phyloP scores from a whole-genome alignment of 2,113 vertebrate species.

The Actinemys pallida region DNA sequence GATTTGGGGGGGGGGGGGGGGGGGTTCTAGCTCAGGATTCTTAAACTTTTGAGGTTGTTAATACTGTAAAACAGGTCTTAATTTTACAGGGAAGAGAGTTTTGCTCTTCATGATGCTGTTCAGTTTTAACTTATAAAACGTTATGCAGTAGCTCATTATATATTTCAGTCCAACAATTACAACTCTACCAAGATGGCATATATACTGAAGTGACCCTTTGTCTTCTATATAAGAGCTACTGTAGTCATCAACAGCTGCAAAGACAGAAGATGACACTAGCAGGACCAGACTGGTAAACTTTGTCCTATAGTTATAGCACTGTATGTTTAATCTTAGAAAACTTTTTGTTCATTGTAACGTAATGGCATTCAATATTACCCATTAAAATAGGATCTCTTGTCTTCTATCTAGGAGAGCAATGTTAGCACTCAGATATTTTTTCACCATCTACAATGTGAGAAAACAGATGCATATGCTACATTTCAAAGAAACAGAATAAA shows the following conservation, averaged over 20 bases:
- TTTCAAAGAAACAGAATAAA: slow-evolving; percentile 49
- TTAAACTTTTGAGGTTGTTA: neutral
- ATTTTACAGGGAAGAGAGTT: neutral
- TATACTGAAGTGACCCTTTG: slow-evolving; percentile 79
- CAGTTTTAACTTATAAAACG: slow-evolving; percentile 52
- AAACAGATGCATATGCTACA: slow-evolving; percentile 52
- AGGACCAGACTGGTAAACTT: slow-evolving; percentile 80
- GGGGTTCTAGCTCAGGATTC: neutral
- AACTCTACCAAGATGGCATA: slow-evolving; percentile 66
- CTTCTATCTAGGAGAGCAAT: neutral
- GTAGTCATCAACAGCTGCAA: slow-evolving; percentile 87
- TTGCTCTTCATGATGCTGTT: neutral
- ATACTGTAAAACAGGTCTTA: neutral
- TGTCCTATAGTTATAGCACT: slow-evolving; percentile 64
- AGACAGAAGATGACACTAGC: slow-evolving; percentile 82
- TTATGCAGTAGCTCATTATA: slow-evolving; percentile 66
- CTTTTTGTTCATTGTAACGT: slow-evolving; percentile 72
- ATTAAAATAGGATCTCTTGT: slow-evolving; percentile 67
- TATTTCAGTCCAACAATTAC: slow-evolving; percentile 75
- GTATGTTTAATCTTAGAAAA: slow-evolving; percentile 72
- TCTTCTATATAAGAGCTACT: slow-evolving; percentile 80
- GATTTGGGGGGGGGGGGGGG: neutral
- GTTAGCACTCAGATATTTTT: neutral
- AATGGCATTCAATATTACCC: slow-evolving; percentile 44
- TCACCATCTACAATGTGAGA: slow-evolving; percentile 58